phyloP scores from a whole-genome alignment of 2,888 invertebrate species.

The Gastrophysa polygoni region DNA sequence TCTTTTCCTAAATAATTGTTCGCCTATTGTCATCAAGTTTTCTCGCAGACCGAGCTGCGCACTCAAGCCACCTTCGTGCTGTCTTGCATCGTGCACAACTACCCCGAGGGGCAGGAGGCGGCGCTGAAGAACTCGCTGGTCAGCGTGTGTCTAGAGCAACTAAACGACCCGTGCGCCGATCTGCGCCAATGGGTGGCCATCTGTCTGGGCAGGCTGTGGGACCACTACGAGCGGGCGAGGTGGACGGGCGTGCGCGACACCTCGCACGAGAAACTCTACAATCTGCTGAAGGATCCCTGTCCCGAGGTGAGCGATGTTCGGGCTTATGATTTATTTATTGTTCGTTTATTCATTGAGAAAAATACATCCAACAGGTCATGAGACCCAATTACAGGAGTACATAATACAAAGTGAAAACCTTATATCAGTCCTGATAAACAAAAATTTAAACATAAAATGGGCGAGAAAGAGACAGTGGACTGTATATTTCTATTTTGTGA shows the following conservation, averaged over 20 bases:
- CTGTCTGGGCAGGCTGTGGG: slow-evolving; percentile 90
- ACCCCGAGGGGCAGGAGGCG: slow-evolving; percentile 87
- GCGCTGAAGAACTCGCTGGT: slow-evolving; percentile 89
- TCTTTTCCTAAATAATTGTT: too few species aligned
- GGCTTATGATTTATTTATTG: too few species aligned
- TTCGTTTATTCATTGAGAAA: too few species aligned
- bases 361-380: too few species aligned
- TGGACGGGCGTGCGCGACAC: slow-evolving; percentile 96
- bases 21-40: too few species aligned
- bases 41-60: slow-evolving; percentile 79
- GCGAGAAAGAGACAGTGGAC: too few species aligned
- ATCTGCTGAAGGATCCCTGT: slow-evolving; percentile 76
- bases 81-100: slow-evolving; percentile 90
- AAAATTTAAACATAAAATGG: too few species aligned
- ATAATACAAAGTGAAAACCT: too few species aligned
- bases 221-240: slow-evolving; percentile 83
- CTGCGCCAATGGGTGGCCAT: slow-evolving; percentile 90
- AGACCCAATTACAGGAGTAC: too few species aligned
- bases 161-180: slow-evolving; percentile 71
- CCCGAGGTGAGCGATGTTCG: slow-evolving; percentile 73
- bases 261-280: slow-evolving; percentile 94
- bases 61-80: slow-evolving; percentile 95
- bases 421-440: too few species aligned
- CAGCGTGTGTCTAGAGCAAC: slow-evolving; percentile 89
- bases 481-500: too few species aligned